A percentile compares a stretch with the other conserved stretches of the same genome.
phyloP scores from a whole-genome alignment of 1,140 invertebrate genomes.

The Propsilocerus akamusi region DNA sequence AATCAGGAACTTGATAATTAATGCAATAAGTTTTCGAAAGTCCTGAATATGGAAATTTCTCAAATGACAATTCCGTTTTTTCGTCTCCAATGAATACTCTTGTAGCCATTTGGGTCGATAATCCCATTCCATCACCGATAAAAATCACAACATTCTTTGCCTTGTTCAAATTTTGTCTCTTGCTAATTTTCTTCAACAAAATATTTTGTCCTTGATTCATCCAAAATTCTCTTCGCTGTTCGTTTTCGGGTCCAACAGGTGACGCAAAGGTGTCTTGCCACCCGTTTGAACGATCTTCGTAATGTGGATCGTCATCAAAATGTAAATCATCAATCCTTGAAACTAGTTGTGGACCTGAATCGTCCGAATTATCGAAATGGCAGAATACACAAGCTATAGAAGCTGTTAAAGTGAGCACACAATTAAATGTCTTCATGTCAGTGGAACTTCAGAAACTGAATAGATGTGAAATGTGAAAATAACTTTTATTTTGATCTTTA shows the following conservation, averaged over 20 bases:
- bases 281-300: neutral
- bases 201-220: neutral
- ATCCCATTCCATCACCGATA: constrained; percentile 62
- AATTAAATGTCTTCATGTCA: too few relatives aligned
- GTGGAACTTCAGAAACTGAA: too few relatives aligned
- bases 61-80: constrained; percentile 34
- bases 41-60: constrained; percentile 45
- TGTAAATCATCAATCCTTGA: too few relatives aligned
- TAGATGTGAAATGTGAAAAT: too few relatives aligned
- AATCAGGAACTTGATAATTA: constrained; percentile 57
- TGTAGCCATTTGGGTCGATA: constrained; percentile 49
- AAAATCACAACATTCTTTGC: constrained; percentile 56
- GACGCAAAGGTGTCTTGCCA: neutral
- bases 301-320: neutral
- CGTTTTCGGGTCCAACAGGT: neutral
- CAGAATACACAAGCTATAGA: too few relatives aligned
- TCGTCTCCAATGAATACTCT: constrained; percentile 40
- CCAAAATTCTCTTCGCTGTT: neutral
- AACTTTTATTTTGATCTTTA: too few relatives aligned
- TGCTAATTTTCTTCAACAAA: neutral
- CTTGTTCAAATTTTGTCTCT: neutral
- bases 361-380: too few relatives aligned
- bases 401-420: too few relatives aligned
- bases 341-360: too few relatives aligned
- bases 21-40: constrained; percentile 64